These are phyloP conservation scores for Yponomeuta sedellus DNA, from an alignment of 2,888 invertebrate genomes.

Conservation along the genomic window DNA sequence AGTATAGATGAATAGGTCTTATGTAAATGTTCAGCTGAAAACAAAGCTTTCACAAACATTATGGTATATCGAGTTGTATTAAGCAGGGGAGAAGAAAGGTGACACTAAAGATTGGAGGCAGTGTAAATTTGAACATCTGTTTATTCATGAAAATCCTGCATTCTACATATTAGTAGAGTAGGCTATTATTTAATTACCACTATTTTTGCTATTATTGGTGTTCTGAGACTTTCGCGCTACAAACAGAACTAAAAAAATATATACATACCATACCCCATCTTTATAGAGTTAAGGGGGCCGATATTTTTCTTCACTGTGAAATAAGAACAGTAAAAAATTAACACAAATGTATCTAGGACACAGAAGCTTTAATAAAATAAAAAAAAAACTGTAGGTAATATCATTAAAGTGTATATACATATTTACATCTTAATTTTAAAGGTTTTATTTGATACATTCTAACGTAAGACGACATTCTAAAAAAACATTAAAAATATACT, in stretches of 20 bases:
- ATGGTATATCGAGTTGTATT: no score
- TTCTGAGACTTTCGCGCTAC: neutral
- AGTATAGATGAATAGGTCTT: no score
- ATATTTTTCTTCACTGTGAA: no score
- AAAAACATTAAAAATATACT: conserved; percentile 25
- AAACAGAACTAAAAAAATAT: neutral
- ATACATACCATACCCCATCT: no score
- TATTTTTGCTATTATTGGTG: no score
- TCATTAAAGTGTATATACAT: conserved; percentile 70
- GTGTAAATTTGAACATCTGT: neutral
- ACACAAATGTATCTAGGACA: conserved; percentile 14
- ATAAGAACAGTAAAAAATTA: neutral
- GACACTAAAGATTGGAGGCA: no score
- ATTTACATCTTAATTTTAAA: conserved; percentile 63
- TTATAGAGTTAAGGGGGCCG: no score
- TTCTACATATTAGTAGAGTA: neutral
- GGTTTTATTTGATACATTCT: conserved; percentile 28
- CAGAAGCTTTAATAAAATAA: conserved; percentile 40
- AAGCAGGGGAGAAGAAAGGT: no score
- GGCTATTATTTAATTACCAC: no score
- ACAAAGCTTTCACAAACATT: no score
- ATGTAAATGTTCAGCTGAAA: no score
- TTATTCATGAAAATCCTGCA: neutral
- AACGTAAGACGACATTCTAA: conserved; percentile 40
- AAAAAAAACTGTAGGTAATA: conserved; percentile 45